Percentiles rank a stretch among this genome's conserved stretches.
These are phyloP conservation scores for Nomada flava DNA, from an alignment of 2,888 invertebrate genomes.

Conservation along the genomic window DNA sequence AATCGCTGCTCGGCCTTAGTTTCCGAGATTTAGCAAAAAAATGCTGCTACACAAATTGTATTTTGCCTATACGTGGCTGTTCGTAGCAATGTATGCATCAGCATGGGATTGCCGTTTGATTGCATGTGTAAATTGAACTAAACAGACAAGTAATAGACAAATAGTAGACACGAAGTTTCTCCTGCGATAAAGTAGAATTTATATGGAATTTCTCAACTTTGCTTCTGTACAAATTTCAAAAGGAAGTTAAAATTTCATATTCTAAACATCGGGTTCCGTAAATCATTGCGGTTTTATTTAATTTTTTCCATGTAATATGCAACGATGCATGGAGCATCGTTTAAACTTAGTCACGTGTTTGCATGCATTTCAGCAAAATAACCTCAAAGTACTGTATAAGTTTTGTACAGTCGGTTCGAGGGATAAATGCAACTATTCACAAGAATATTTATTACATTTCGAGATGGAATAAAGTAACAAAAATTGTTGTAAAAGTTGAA, in stretches of 20 bases:
- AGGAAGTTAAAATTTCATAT: neutral
- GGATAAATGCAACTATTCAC: neutral
- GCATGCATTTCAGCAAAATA: slow-evolving; percentile 11
- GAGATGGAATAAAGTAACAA: neutral
- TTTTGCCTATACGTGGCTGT: no score
- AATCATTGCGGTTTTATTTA: slow-evolving; percentile 1
- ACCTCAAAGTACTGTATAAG: slow-evolving; percentile 1
- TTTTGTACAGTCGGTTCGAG: neutral
- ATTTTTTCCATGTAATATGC: slow-evolving; percentile 1
- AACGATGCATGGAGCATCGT: neutral
- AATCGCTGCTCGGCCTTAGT: no score
- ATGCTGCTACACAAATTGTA: no score
- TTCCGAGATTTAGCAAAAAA: no score
- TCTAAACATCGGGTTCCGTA: neutral
- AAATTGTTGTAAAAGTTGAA: slow-evolving; percentile 25
- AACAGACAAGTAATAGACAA: neutral
- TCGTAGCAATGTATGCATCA: no score
- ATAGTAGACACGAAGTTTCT: neutral
- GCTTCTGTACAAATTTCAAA: neutral
- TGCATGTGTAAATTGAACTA: neutral
- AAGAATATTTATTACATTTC: slow-evolving; percentile 18
- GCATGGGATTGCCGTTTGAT: no score
- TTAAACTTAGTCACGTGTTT: slow-evolving; percentile 56
- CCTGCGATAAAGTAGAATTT: neutral
- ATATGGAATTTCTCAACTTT: neutral